Percentiles rank a stretch among this genome's conserved stretches.
Conservation (phyloP, 1,140 invertebrate genomes). For the Tenebrio molitor region DNA sequence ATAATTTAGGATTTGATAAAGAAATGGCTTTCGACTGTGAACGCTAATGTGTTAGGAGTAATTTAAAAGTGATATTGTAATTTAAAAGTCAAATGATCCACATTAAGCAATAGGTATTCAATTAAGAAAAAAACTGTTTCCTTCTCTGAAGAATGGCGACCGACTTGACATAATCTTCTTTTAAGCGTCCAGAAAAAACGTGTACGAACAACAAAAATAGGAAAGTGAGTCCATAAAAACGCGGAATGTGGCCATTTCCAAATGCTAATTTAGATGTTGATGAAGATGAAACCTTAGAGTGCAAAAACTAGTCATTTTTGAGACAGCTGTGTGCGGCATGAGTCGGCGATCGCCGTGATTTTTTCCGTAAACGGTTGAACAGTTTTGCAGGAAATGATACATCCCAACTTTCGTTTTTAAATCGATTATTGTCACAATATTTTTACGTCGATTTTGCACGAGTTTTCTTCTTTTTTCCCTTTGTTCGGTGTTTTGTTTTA, state of each 20-base stretch:
- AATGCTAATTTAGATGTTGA: not conserved
- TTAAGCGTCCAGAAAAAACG: too few relatives aligned
- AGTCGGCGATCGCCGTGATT: not conserved
- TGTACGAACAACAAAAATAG: not conserved
- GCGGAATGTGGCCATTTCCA: not conserved
- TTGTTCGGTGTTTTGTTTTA: too few relatives aligned
- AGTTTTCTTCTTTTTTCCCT: not conserved
- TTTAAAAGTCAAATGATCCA: not conserved
- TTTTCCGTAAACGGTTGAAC: conserved; percentile 9
- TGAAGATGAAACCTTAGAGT: not conserved
- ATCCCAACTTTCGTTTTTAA: not conserved
- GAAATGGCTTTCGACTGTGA: too few relatives aligned
- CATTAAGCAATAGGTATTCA: not conserved
- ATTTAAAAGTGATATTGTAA: not conserved
- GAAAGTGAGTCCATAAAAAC: not conserved
- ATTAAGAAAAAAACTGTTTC: not conserved
- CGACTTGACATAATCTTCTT: too few relatives aligned
- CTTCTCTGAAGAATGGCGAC: not conserved
- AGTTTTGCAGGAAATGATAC: conserved; percentile 12
- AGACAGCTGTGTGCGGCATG: not conserved
- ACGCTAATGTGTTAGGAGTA: not conserved
- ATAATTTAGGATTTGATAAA: not conserved
- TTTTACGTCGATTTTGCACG: too few relatives aligned
- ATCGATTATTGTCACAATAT: not conserved
- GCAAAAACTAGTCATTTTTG: not conserved